Evolutionary conservation across 2,888 invertebrate genomes (phyloP).

Genomic region (Alitta virens): DNA sequence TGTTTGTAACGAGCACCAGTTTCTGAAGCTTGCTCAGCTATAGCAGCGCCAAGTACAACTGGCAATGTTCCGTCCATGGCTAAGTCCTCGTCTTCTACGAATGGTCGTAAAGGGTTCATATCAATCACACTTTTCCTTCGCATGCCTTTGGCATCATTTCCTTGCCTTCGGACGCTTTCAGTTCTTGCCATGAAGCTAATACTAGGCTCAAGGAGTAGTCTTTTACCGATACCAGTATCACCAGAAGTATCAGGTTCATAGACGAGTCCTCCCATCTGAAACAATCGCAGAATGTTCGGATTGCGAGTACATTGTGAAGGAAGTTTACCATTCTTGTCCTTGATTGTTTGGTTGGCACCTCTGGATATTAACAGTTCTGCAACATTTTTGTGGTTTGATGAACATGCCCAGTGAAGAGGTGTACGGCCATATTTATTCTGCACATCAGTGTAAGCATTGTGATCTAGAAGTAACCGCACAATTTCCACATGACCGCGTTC

Average conservation of each 20-base stretch:
- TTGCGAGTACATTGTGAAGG: background rate
- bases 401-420: background rate
- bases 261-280: background rate
- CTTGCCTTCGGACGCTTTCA: background rate
- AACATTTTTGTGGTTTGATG: background rate
- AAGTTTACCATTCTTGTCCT: background rate
- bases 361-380: background rate
- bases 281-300: background rate
- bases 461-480: constrained; percentile 12
- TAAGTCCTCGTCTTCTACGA: background rate
- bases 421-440: constrained; percentile 1
- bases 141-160: background rate
- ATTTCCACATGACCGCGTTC: constrained; percentile 8
- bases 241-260: no score
- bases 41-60: background rate
- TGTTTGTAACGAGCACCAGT: background rate
- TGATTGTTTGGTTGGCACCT: background rate
- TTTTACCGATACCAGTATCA: background rate
- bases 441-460: background rate
- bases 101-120: background rate
- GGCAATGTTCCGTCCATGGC: background rate
- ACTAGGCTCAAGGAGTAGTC: background rate
- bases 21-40: background rate
- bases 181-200: background rate
- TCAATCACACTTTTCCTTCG: background rate